Base-by-base conservation (phyloP, 2,113 vertebrate species). In the Pluvianellus socialis region DNA sequence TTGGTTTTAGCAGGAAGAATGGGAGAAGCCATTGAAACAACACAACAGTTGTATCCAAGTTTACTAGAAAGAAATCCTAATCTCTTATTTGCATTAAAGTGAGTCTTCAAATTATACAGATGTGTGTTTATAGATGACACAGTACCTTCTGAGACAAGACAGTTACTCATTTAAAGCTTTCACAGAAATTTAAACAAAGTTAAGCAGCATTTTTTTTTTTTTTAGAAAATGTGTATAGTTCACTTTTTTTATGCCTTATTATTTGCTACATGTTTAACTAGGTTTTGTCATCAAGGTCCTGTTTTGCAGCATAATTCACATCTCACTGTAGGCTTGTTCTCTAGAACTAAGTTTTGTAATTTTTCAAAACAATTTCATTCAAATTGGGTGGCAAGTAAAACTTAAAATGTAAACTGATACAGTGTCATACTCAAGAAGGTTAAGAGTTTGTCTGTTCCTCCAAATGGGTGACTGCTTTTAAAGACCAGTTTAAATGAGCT, bases 21-120 rank as follows among this genome's bases (percentile, higher is more conserved):
- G 99, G 99, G 99, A 93, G 99, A 99, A 98, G 99, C 99, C 98
- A 99, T 99, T 96, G 99, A 99, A 98, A 99, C 99, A 97, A 99
- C 99, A 97, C 99, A 99, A 98, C 99, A 99, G 93, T 98, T 99
- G 91, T 99, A 99, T 97, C 99, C 99, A 97, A 99, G 98, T 98
- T 99, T 99, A 97, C 98, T 99, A 98, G 99, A 99, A 98, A 99
- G 99, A 98, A 99, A 99, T 98, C 99, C 99, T 84, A 99, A 99
- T 98, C 99, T 99, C 72, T 98, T 99, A 97, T 99, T 99, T 98
- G 99, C 99, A 98, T 98, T 99, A 97, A 99, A 99, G 99, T 99
- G 97, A 98, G 98, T 98, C 95, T 98, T 95, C 89, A 91, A 96
- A 95, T 97, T 96, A 95, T 96, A 94, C 92, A 97, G 94, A 94